A percentile compares a stretch with the other conserved stretches of the same genome.
Conservation (phyloP, 2,888 invertebrate species). For the Colostygia pectinataria region DNA sequence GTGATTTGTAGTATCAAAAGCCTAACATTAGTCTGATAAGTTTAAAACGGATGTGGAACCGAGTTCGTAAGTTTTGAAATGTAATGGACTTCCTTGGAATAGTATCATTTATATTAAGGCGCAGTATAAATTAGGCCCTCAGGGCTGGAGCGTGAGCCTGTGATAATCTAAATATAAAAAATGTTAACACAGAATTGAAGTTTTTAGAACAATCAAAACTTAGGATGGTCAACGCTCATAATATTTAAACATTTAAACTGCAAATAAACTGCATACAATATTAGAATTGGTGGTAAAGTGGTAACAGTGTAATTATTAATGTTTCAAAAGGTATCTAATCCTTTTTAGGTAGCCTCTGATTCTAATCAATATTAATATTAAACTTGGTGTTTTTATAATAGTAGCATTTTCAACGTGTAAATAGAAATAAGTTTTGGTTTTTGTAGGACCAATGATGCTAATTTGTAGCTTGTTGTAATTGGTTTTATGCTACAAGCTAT, state of each 20-base stretch:
- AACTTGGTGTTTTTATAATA: constrained; percentile 64
- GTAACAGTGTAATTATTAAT: constrained; percentile 28
- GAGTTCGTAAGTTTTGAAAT: constrained; percentile 52
- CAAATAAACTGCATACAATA: constrained; percentile 1
- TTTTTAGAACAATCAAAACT: constrained; percentile 42
- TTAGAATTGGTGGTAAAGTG: constrained; percentile 3
- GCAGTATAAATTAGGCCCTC: constrained; percentile 67
- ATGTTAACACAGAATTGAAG: constrained; percentile 46
- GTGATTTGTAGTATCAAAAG: constrained; percentile 49
- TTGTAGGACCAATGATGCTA: constrained; percentile 63
- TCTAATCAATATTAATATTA: constrained; percentile 41
- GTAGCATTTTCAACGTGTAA: constrained; percentile 50
- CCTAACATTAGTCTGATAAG: constrained; percentile 46
- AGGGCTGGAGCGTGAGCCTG: constrained; percentile 76
- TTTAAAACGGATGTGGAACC: constrained; percentile 52
- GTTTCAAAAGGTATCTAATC: constrained; percentile 28
- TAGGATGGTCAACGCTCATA: constrained; percentile 63
- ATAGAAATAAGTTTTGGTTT: constrained; percentile 38
- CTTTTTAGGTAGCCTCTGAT: constrained; percentile 24
- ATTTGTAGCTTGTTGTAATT: constrained; percentile 44
- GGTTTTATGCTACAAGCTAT: constrained; percentile 49
- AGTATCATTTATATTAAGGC: constrained; percentile 65
- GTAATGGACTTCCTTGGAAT: constrained; percentile 46
- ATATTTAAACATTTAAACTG: too few relatives aligned
- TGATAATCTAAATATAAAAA: constrained; percentile 72